phyloP scores from a whole-genome alignment of 2,888 invertebrate genomes.

The Lithophane socia region DNA sequence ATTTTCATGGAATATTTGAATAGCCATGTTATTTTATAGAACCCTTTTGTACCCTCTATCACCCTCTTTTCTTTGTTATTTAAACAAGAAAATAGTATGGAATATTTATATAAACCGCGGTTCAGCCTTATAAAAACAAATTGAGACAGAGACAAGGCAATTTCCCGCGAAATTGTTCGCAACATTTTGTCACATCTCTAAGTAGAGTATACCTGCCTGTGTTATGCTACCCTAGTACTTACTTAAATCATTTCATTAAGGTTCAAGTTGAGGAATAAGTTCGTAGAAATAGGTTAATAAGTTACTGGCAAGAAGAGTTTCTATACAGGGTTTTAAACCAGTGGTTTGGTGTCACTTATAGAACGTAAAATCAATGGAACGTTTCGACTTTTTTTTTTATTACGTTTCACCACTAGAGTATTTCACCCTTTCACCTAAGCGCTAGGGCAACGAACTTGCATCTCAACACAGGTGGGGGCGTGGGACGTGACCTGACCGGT shows the following conservation, averaged over 20 bases:
- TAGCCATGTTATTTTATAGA: neutral
- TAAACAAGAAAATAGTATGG: slow-evolving; percentile 13
- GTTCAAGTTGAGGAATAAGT: neutral
- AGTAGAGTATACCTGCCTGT: neutral
- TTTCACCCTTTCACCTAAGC: too few species aligned
- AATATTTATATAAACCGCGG: neutral
- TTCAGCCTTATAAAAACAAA: slow-evolving; percentile 26
- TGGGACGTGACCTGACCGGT: too few species aligned
- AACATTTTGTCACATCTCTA: neutral
- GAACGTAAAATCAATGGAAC: too few species aligned
- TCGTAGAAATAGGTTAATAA: neutral
- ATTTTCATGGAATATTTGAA: slow-evolving; percentile 8
- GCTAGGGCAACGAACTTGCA: too few species aligned
- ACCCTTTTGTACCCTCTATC: neutral
- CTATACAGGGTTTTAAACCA: too few species aligned
- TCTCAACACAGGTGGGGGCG: too few species aligned
- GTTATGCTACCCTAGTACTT: neutral
- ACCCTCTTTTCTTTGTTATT: neutral
- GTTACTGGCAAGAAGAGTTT: neutral
- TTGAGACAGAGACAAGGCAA: neutral
- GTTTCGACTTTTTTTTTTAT: too few species aligned
- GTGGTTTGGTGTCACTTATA: too few species aligned
- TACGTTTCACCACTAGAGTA: too few species aligned
- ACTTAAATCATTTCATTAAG: neutral
- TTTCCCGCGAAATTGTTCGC: slow-evolving; percentile 11